Percentiles rank a stretch among this genome's conserved stretches.
These are phyloP conservation scores for Eurois occulta DNA, from an alignment of 2,888 invertebrate species.

Conservation along the genomic window DNA sequence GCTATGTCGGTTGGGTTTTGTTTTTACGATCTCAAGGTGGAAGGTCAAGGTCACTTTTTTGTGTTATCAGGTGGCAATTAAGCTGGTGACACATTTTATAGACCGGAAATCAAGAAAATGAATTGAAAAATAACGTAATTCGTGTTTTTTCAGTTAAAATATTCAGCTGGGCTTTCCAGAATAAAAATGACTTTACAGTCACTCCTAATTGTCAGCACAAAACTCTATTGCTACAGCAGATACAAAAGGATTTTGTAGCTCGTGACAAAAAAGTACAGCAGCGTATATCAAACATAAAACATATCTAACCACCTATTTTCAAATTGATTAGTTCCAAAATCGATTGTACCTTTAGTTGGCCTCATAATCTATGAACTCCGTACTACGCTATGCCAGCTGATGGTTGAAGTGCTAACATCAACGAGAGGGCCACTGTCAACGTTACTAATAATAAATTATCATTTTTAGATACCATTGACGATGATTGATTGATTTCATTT, in stretches of 20 bases:
- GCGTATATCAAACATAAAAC: background rate
- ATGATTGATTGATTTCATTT: background rate
- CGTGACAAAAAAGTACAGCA: background rate
- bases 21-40: slow-evolving; percentile 12
- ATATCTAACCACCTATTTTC: background rate
- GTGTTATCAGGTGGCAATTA: background rate
- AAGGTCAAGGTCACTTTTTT: background rate
- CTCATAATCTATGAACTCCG: background rate
- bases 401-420: background rate
- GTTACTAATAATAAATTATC: background rate
- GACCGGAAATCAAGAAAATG: background rate
- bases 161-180: background rate
- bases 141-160: background rate
- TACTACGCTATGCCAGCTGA: background rate
- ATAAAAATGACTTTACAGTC: background rate
- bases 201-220: background rate
- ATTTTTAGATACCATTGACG: background rate
- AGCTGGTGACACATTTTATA: background rate
- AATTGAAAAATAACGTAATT: background rate
- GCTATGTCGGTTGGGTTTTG: background rate
- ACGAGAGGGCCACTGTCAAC: background rate
- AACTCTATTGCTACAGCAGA: background rate
- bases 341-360: background rate
- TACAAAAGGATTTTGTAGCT: background rate
- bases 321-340: background rate